Evolutionary conservation across 2,797 vertebrate genomes (phyloP).

Genomic region (Enteromius thamalakanensis): DNA sequence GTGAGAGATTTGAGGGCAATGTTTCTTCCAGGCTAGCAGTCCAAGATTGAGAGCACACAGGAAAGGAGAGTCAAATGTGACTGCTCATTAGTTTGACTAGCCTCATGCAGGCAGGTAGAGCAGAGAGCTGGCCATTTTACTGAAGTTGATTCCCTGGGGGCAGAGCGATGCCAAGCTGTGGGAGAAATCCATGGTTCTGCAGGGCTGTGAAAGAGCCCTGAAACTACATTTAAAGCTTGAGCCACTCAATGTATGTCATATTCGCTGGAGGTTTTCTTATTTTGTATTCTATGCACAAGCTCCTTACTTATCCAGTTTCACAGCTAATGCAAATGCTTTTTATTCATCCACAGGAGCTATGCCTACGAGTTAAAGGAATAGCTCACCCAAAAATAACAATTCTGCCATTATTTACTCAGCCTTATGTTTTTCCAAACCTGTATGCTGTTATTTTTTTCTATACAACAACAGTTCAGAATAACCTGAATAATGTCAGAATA

Average conservation of each 20-base stretch:
- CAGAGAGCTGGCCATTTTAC: slow-evolving; percentile 46
- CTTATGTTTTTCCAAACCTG: background rate
- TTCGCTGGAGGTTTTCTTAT: slow-evolving; percentile 34
- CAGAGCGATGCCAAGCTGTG: slow-evolving; percentile 19
- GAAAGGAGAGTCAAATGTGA: slow-evolving; percentile 48
- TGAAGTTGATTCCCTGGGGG: slow-evolving; percentile 37
- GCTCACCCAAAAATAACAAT: slow-evolving; percentile 17
- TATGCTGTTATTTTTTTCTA: background rate
- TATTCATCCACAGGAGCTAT: slow-evolving; percentile 22
- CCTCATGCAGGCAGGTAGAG: slow-evolving; percentile 48
- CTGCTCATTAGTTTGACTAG: slow-evolving; percentile 56
- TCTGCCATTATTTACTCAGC: background rate
- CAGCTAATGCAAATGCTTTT: slow-evolving; percentile 24
- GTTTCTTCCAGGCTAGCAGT: slow-evolving; percentile 44
- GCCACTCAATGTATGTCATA: slow-evolving; percentile 25
- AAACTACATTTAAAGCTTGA: slow-evolving; percentile 33
- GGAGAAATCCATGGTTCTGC: slow-evolving; percentile 40
- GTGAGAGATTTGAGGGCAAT: slow-evolving; percentile 46
- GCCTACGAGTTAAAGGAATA: slow-evolving; percentile 19
- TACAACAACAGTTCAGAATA: background rate
- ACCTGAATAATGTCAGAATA: too few species aligned
- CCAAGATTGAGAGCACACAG: slow-evolving; percentile 49
- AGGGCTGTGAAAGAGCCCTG: slow-evolving; percentile 1
- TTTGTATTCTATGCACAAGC: slow-evolving; percentile 30
- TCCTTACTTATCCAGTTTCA: slow-evolving; percentile 25